These are phyloP conservation scores for Abramis brama DNA, from an alignment of 2,113 vertebrate genomes.

Conservation along the genomic window DNA sequence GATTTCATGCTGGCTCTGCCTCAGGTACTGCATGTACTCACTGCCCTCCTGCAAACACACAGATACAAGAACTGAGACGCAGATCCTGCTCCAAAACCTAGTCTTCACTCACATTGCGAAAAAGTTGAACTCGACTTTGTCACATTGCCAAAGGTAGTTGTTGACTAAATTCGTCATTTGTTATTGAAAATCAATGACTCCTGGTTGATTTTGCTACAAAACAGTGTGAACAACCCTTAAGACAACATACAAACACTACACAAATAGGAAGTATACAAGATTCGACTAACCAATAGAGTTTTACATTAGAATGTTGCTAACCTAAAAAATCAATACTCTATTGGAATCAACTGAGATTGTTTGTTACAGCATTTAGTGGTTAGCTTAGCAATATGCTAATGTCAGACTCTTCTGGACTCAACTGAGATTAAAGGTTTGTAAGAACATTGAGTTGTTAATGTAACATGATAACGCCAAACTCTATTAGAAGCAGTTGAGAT, in stretches of 20 bases:
- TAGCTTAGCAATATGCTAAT: no score
- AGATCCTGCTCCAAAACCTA: slow-evolving; percentile 8
- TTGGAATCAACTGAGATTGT: no score
- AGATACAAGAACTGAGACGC: slow-evolving; percentile 33
- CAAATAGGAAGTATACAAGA: background rate
- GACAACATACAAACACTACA: no score
- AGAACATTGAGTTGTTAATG: no score
- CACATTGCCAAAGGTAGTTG: background rate
- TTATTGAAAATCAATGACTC: background rate
- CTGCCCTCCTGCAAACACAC: slow-evolving; percentile 73
- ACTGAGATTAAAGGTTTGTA: no score
- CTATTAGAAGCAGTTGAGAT: background rate
- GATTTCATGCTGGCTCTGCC: slow-evolving; percentile 88
- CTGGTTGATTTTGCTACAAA: no score
- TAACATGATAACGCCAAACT: no score
- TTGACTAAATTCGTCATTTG: background rate
- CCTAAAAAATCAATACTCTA: no score
- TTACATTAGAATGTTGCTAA: background rate
- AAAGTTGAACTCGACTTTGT: background rate
- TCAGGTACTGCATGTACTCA: slow-evolving; percentile 82
- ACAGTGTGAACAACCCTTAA: no score
- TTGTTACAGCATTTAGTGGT: no score
- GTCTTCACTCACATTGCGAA: background rate
- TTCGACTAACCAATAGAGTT: background rate
- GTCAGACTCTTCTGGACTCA: no score